Evolutionary conservation across 2,113 vertebrate genomes (phyloP).

Genomic region (Clarias macrocephalus): DNA sequence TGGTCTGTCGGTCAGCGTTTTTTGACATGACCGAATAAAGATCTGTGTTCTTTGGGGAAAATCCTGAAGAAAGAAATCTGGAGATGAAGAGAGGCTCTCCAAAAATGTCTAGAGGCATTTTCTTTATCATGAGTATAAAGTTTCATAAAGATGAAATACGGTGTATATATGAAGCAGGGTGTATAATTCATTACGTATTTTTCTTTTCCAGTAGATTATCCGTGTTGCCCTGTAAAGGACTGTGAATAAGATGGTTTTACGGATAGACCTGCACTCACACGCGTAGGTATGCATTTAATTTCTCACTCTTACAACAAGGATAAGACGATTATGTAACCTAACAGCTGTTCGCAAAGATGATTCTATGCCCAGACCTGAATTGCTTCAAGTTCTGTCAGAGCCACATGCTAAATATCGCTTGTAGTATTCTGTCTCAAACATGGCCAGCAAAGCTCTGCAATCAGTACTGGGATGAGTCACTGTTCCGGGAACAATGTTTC

Average conservation of each 20-base stretch:
- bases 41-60: neutral
- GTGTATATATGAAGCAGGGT: neutral
- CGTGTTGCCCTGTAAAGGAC: neutral
- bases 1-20: neutral
- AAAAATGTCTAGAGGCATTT: too few relatives aligned
- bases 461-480: neutral
- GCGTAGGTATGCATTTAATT: neutral
- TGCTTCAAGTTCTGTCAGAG: conserved; percentile 7
- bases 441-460: neutral
- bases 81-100: neutral
- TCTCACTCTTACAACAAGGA: neutral
- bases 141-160: neutral
- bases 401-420: conserved; percentile 43
- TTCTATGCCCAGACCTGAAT: neutral
- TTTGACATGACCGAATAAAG: neutral
- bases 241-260: neutral
- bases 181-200: neutral
- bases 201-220: neutral
- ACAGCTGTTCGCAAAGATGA: neutral
- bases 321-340: conserved; percentile 28
- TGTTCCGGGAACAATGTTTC: conserved; percentile 9
- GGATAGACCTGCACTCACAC: neutral
- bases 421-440: conserved; percentile 24
- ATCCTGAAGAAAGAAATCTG: conserved; percentile 2
- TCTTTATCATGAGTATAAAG: too few relatives aligned